Evolutionary conservation across 2,888 invertebrate species (phyloP), one percentile per base, ranked within the genome.

Genomic region (Coelopa pilipes): DNA sequence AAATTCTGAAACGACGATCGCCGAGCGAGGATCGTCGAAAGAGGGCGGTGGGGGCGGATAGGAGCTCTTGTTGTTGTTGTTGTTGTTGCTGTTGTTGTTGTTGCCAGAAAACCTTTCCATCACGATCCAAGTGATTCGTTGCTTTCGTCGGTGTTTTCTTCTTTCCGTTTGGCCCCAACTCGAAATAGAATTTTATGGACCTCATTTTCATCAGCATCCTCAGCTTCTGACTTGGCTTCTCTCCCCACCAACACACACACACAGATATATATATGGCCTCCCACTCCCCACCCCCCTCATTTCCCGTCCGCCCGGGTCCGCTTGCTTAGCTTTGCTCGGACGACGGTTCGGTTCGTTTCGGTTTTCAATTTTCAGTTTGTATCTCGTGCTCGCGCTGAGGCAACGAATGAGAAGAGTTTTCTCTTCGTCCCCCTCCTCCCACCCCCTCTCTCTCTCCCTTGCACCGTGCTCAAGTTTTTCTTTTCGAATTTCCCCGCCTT

Each of bases 301-400:
- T n/a, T n/a, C n/a, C n/a, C 53, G 3, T 53, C 3, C 4, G 53
- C 13, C 10, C 53, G n/a, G 5, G 2, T 13, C 53, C 53, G n/a
- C 10, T 15, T 53, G 15, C 53, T 15, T 53, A 53, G 53, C 53
- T n/a, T 15, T 53, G 15, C n/a, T 4, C 59, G 59, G 47, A 13
- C 24, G 47, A 59, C 59, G n/a, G n/a, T n/a, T n/a, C n/a, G n/a
- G n/a, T 70, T 59, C 19, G 47, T 24, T 34, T 19, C 60, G n/a
- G 53, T 46, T 60, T 63, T 63, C 50, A 50, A 71, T 71, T 71
- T 71, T 71, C 63, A 71, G 53, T 71, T 71, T 62, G 21, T 34
- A 21, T 13, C 21, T 21, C 49, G 66, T 53, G 67, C 50, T 19
- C 50, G 62, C 24, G 62, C 19, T 19, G 60, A 1, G 7, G 53